Evolutionary conservation across 2,113 vertebrate species (phyloP), one percentile per base, ranked within the genome.

Genomic region (Hassar affinis): DNA sequence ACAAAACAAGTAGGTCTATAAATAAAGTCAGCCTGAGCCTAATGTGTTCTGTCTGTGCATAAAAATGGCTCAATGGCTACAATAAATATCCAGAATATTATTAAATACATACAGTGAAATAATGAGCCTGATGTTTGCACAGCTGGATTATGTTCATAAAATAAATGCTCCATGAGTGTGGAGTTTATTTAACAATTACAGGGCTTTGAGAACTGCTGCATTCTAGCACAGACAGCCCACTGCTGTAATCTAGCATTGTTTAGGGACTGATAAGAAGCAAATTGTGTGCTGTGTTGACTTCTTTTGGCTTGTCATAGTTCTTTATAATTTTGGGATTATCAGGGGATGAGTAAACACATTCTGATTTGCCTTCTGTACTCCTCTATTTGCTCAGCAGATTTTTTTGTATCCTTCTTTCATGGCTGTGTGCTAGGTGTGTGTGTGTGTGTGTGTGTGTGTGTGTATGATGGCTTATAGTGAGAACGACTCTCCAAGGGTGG

Each of bases 401-500:
- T 47, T 42, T 6, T 52, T 54, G 45, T 74, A 33, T 72, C 14
- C 62, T 85, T 14, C 22, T 66, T 15, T 75, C 72, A 0, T 74
- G 62, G 25, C 25, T 82, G 79, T 51, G 45, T 81, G 25, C 25
- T 82, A 71, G 35, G 45, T 81, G 38, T 42, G 38, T 42, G 38
- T 42, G 38, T 42, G 38, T 42, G 38, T 42, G 38, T 42, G 38
- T 42, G 33, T 71, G 9, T 45, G 75, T 74, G 59, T 83, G 62
- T 66, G 51, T 56, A 38, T 57, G 71, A 45, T 77, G 78, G 82
- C 66, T 81, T 79, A 76, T 76, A 76, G 83, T 82, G 80, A 87
- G 86, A 87, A 83, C 9, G 47, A 27, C 75, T 78, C 72, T 79
- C 68, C 54, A 71, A 33, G 77, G 84, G 83, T 33, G 79, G n/a